A percentile compares a stretch with the other conserved stretches of the same genome.
Evolutionary conservation across 1,140 invertebrate species (phyloP).

Genomic region (Drosophila suzukii): DNA sequence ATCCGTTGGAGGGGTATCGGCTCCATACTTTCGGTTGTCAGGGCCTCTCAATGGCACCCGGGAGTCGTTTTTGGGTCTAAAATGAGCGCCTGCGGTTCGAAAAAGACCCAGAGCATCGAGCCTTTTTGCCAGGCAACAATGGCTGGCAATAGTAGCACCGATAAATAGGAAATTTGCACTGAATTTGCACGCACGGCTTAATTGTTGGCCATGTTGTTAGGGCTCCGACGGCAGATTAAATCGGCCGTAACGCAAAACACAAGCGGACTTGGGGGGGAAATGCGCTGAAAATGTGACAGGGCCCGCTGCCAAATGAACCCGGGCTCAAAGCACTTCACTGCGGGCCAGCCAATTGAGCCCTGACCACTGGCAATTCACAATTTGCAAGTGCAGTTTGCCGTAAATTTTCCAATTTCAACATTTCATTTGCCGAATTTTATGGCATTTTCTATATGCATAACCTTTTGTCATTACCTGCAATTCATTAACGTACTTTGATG

Average conservation of each 20-base stretch:
- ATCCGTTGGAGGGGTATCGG: conserved; percentile 10
- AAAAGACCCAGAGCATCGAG: conserved; percentile 19
- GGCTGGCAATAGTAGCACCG: conserved; percentile 18
- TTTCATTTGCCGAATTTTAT: conserved; percentile 51
- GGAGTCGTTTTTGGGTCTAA: conserved; percentile 52
- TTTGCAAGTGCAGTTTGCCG: conserved; percentile 58
- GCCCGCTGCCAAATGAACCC: conserved; percentile 57
- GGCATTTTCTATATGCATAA: conserved; percentile 9
- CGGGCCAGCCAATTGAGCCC: conserved; percentile 31
- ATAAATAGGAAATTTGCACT: conserved; percentile 72
- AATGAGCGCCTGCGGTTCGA: conserved; percentile 46
- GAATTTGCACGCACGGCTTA: conserved; percentile 73
- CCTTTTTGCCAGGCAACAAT: conserved; percentile 25
- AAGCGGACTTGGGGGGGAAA: conserved; percentile 6
- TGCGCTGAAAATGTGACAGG: conserved; percentile 28
- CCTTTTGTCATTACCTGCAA: conserved; percentile 47
- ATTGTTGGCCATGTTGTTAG: conserved; percentile 66
- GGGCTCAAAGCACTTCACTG: conserved; percentile 21
- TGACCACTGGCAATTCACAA: conserved; percentile 43
- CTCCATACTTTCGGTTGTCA: conserved; percentile 17
- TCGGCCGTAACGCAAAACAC: conserved; percentile 40
- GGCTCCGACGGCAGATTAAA: conserved; percentile 40
- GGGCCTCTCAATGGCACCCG: conserved; percentile 38
- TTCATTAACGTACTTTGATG: conserved; percentile 47
- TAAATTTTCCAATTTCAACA: conserved; percentile 57